These are phyloP conservation scores for Clanis bilineata DNA, from an alignment of 2,888 invertebrate species.

Conservation along the genomic window DNA sequence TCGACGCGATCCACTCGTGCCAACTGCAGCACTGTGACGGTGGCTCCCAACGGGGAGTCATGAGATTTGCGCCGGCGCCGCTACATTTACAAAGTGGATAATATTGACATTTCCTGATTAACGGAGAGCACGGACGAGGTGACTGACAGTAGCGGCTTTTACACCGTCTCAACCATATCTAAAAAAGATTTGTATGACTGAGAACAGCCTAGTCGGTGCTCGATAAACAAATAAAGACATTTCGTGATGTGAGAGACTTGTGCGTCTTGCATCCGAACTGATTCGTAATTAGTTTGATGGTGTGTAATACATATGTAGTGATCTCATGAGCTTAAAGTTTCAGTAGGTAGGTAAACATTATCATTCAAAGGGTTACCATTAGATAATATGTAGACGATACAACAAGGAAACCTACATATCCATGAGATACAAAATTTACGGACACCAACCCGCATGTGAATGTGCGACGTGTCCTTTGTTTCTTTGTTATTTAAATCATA, in stretches of 20 bases:
- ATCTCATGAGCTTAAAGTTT: conserved; percentile 57
- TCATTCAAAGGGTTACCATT: conserved; percentile 20
- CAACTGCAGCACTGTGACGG: conserved; percentile 80
- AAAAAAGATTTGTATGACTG: conserved; percentile 66
- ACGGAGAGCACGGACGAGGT: conserved; percentile 77
- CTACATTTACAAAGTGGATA: conserved; percentile 68
- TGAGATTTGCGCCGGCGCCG: conserved; percentile 72
- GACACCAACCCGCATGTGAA: background rate
- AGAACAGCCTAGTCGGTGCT: conserved; percentile 29
- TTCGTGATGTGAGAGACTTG: conserved; percentile 21
- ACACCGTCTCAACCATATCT: conserved; percentile 68
- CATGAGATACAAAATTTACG: background rate
- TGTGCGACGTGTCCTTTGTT: background rate
- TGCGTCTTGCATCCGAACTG: conserved; percentile 23
- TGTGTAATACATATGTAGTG: conserved; percentile 35
- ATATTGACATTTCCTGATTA: conserved; percentile 76
- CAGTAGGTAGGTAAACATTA: conserved; percentile 18
- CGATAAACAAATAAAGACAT: conserved; percentile 23
- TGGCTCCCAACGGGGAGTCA: conserved; percentile 76
- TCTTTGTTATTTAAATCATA: background rate
- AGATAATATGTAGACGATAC: background rate
- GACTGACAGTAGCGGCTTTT: conserved; percentile 72
- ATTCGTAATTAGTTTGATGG: conserved; percentile 23
- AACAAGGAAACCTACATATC: conserved; percentile 2
- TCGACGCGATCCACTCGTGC: conserved; percentile 79